These are phyloP conservation scores for Urocitellus parryii DNA, from an alignment of 2,113 vertebrate species.

Conservation along the genomic window DNA sequence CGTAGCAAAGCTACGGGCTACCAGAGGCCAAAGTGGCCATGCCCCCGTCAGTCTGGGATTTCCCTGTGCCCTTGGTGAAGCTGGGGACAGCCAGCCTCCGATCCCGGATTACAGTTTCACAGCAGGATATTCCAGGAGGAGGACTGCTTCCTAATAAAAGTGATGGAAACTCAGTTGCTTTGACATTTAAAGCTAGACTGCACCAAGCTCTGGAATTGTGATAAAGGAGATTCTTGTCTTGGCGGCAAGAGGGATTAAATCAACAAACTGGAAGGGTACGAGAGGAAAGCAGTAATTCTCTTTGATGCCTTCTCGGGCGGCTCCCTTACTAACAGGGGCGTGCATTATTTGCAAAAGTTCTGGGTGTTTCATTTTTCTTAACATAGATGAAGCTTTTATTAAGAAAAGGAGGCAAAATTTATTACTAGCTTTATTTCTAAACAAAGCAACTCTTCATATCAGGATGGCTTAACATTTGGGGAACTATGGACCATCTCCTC, in stretches of 20 bases:
- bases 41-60: fast-evolving
- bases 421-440: neutral
- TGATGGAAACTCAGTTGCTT: conserved; percentile 53
- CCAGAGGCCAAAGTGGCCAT: fast-evolving
- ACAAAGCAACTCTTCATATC: neutral
- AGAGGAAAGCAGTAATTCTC: neutral
- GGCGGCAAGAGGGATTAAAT: conserved; percentile 6
- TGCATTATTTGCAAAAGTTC: neutral
- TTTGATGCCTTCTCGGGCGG: neutral
- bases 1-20: fast-evolving
- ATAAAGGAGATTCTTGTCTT: conserved; percentile 45
- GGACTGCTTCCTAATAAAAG: neutral
- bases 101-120: neutral
- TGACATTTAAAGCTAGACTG: conserved; percentile 43
- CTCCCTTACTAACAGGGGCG: neutral
- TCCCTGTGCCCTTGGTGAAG: neutral
- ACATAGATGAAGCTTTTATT: neutral
- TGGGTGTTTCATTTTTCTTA: neutral
- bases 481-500: neutral
- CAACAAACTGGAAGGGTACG: neutral
- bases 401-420: neutral
- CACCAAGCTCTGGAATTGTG: conserved; percentile 26
- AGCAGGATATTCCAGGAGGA: neutral
- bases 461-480: neutral
- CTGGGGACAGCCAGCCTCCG: neutral